These are phyloP conservation scores for Ptychoptera contaminata DNA, from an alignment of 2,888 invertebrate species.

Conservation along the genomic window DNA sequence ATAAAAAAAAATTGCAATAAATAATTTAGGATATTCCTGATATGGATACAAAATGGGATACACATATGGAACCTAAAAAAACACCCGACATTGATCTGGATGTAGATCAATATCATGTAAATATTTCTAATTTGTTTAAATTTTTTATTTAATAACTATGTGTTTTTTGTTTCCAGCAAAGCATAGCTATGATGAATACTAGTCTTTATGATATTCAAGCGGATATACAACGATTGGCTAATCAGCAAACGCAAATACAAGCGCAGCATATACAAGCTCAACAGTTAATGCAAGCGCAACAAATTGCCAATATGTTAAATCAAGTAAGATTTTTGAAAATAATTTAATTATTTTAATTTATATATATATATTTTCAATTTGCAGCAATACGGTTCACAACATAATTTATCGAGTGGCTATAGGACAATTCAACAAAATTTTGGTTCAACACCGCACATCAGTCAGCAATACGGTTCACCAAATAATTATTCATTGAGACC, in stretches of 20 bases:
- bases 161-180: constrained; percentile 26
- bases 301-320: constrained; percentile 32
- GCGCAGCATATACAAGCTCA: constrained; percentile 41
- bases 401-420: constrained; percentile 33
- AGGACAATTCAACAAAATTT: constrained; percentile 23
- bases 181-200: constrained; percentile 55
- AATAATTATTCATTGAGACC: constrained; percentile 26
- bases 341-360: too few species aligned
- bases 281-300: constrained; percentile 38
- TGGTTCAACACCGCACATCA: constrained; percentile 30
- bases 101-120: constrained; percentile 62
- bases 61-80: constrained; percentile 47
- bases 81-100: constrained; percentile 70
- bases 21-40: constrained; percentile 2
- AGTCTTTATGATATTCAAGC: constrained; percentile 88
- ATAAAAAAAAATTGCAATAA: too few species aligned
- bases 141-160: constrained; percentile 5
- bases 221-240: constrained; percentile 79
- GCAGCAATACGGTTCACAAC: constrained; percentile 38
- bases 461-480: constrained; percentile 22
- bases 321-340: constrained; percentile 15
- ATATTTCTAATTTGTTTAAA: constrained; percentile 4
- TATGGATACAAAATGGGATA: constrained; percentile 48
- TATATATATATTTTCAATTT: too few species aligned
- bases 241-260: constrained; percentile 63